Conservation (phyloP, 2,888 invertebrate genomes). For the Erebia palarica region DNA sequence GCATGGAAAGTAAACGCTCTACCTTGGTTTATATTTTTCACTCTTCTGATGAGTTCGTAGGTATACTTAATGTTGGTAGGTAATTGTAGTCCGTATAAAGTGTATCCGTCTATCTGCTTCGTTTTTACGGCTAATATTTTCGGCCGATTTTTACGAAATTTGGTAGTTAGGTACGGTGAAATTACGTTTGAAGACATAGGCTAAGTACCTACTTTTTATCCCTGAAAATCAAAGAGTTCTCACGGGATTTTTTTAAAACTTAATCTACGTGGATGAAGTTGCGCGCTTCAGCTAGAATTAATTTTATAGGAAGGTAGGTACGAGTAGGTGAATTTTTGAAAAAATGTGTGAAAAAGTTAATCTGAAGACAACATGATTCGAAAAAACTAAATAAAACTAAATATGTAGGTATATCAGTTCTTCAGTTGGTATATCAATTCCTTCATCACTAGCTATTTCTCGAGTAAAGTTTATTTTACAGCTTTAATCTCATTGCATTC, state of each 20-base stretch:
- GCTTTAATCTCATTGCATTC: constrained; percentile 29
- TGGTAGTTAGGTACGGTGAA: too few relatives aligned
- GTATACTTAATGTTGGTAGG: background rate
- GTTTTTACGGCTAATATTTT: too few relatives aligned
- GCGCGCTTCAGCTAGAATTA: too few relatives aligned
- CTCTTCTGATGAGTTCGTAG: background rate
- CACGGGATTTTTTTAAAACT: too few relatives aligned
- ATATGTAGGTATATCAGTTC: background rate
- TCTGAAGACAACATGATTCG: background rate
- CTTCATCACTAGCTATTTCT: constrained; percentile 12
- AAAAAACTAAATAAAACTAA: background rate
- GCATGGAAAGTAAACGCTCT: background rate
- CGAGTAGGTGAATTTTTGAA: background rate
- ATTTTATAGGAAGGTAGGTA: background rate
- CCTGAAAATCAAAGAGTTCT: too few relatives aligned
- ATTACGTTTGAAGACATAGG: too few relatives aligned
- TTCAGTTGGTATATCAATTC: too few relatives aligned
- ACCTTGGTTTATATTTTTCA: background rate
- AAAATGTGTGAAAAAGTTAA: background rate
- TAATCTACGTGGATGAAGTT: too few relatives aligned
- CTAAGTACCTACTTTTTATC: too few relatives aligned
- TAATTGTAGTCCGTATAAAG: too few relatives aligned
- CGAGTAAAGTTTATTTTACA: constrained; percentile 23
- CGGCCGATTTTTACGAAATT: too few relatives aligned
- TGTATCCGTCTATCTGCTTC: too few relatives aligned